These are phyloP conservation scores for Platypus cylindrus DNA, from an alignment of 2,888 invertebrate genomes.

Conservation along the genomic window DNA sequence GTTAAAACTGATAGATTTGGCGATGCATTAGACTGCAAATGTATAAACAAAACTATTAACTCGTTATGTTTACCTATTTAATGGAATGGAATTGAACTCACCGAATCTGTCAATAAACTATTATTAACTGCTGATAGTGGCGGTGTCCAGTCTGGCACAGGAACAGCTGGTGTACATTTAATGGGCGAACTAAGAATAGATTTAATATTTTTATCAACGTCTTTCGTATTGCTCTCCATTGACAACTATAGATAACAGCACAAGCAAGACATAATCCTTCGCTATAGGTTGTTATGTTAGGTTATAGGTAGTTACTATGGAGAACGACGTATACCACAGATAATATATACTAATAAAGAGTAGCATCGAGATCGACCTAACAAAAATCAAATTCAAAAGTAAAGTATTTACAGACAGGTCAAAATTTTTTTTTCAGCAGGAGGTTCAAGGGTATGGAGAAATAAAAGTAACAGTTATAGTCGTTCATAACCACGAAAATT, in stretches of 20 bases:
- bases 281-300: neutral
- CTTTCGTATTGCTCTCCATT: conserved; percentile 12
- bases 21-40: conserved; percentile 11
- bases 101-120: neutral
- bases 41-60: neutral
- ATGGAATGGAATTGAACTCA: neutral
- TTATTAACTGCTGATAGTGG: conserved; percentile 9
- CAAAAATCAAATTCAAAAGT: too few relatives aligned
- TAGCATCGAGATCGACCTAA: too few relatives aligned
- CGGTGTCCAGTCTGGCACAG: conserved; percentile 32
- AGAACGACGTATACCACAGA: too few relatives aligned
- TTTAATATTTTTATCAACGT: conserved; percentile 29
- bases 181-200: conserved; percentile 33
- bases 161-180: conserved; percentile 32
- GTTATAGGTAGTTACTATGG: too few relatives aligned
- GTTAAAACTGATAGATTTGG: conserved; percentile 22
- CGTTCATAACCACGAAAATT: too few relatives aligned
- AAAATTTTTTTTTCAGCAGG: too few relatives aligned
- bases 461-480: too few relatives aligned
- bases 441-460: too few relatives aligned
- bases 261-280: neutral
- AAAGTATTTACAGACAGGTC: too few relatives aligned
- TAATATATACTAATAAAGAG: too few relatives aligned
- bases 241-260: neutral
- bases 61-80: neutral